phyloP scores from a whole-genome alignment of 2,113 vertebrate species.

The Chascanopsetta lugubris region DNA sequence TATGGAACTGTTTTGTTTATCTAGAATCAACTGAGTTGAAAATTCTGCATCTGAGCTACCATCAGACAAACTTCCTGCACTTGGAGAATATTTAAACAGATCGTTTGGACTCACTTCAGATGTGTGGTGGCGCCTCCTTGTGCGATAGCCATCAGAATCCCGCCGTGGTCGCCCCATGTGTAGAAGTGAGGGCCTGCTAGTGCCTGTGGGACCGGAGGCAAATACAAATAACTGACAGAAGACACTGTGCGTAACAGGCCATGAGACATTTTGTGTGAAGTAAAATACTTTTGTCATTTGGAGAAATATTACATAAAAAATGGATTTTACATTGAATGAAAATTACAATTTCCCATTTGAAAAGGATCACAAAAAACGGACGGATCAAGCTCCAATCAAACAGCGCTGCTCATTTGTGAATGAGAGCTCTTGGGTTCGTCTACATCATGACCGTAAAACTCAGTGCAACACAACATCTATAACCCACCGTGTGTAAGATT shows the following conservation, averaged over 20 bases:
- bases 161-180: slow-evolving; percentile 96
- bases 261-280: background rate
- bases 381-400: background rate
- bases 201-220: slow-evolving; percentile 77
- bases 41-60: background rate
- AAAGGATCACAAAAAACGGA: no score
- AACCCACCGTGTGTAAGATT: no score
- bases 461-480: background rate
- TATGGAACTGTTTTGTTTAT: background rate
- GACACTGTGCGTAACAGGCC: background rate
- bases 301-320: background rate
- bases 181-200: slow-evolving; percentile 95
- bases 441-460: background rate
- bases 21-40: background rate
- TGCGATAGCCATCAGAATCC: slow-evolving; percentile 91
- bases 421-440: background rate
- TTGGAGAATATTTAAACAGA: background rate
- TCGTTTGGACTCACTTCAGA: slow-evolving; percentile 87
- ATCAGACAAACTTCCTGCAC: background rate
- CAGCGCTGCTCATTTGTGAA: background rate
- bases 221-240: background rate
- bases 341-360: no score
- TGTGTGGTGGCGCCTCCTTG: slow-evolving; percentile 90
- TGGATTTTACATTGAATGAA: background rate
- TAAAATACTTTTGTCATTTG: background rate